A percentile compares a stretch with the other conserved stretches of the same genome.
Evolutionary conservation across 2,888 invertebrate genomes (phyloP).

Genomic region (Epirrita christyi): DNA sequence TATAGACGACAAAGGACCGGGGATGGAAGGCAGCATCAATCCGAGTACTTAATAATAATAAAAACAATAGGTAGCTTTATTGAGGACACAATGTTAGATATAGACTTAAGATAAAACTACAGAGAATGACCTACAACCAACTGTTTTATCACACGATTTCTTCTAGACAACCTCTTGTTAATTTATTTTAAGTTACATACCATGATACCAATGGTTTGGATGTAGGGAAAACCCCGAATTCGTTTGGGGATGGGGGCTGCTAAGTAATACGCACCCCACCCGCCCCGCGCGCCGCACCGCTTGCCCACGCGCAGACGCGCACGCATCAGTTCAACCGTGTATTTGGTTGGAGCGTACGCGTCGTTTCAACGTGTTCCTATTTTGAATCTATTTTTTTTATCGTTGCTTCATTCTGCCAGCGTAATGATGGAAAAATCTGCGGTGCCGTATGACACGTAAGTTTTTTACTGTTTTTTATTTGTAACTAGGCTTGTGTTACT

Average conservation of each 20-base stretch:
- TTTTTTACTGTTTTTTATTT: neutral
- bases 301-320: neutral
- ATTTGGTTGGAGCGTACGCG: slow-evolving; percentile 19
- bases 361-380: slow-evolving; percentile 4
- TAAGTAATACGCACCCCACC: neutral
- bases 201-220: no score
- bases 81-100: no score
- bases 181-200: no score
- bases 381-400: slow-evolving; percentile 10
- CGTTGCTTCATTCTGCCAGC: slow-evolving; percentile 6
- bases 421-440: slow-evolving; percentile 31
- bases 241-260: neutral
- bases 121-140: no score
- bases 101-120: no score
- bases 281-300: no score
- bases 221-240: neutral
- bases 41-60: no score
- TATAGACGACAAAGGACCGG: no score
- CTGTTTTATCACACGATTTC: no score
- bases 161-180: no score
- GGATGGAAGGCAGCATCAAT: no score
- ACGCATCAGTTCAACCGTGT: slow-evolving; percentile 8
- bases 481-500: neutral
- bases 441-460: slow-evolving; percentile 38
- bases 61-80: no score